Evolutionary conservation across 2,113 vertebrate genomes (phyloP).

Genomic region (Myocastor coypus): DNA sequence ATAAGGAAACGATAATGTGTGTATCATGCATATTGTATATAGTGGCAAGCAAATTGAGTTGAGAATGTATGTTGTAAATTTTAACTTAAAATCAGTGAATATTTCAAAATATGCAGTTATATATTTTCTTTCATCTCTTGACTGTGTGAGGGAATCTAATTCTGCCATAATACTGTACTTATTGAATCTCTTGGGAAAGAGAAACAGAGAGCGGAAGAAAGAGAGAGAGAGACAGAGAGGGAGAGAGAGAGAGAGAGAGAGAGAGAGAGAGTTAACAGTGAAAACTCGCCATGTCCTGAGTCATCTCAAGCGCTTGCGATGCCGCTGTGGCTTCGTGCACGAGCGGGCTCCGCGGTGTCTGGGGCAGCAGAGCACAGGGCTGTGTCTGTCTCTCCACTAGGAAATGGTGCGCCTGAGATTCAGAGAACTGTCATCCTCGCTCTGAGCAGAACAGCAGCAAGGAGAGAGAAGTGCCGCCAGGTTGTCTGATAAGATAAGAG

Average conservation of each 20-base stretch:
- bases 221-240: background rate
- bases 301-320: background rate
- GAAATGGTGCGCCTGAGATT: background rate
- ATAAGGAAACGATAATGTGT: background rate
- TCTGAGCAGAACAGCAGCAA: background rate
- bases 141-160: background rate
- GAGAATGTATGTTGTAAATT: constrained; percentile 1
- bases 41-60: background rate
- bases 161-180: background rate
- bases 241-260: background rate
- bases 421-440: background rate
- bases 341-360: background rate
- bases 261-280: background rate
- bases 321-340: background rate
- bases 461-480: background rate
- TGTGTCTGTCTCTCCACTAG: background rate
- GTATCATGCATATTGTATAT: background rate
- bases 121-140: constrained; percentile 7
- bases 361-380: background rate
- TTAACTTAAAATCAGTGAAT: constrained; percentile 14
- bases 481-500: background rate
- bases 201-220: background rate
- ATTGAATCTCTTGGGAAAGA: background rate
- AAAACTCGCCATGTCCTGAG: background rate
- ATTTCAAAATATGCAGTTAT: constrained; percentile 16